Base-by-base conservation (phyloP, 1,140 invertebrate genomes). In the Meloidogyne hapla region DNA sequence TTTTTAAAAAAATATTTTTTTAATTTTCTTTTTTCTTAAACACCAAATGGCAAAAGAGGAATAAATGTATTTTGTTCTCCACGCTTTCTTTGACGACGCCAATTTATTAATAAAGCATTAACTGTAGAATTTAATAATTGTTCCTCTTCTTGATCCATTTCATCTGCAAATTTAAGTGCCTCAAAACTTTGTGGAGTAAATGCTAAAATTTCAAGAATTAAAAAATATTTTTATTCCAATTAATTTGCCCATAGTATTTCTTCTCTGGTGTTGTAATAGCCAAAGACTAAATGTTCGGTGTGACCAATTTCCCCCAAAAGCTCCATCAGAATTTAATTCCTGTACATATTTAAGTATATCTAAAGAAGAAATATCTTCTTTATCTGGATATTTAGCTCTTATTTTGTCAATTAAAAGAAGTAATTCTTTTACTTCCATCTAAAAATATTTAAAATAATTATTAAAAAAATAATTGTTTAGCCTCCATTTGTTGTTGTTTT, bases 121-220 rank as follows among this genome's bases (percentile, higher is more conserved):
- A 66, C 69, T n/a, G 40, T 45, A 8, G 74, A 75, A 26, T 48
- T 75, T 33, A 66, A 26, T 40, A 48, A 42, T 62, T 75, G 63
- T 23, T 75, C 74, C 25, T 75, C 84, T 33, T 81, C 78, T 25
- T 77, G 45, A 28, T 87, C 84, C 62, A 82, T 78, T 48, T 85
- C 84, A 61, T 87, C 84, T 1, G 84, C 84, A 67, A 87, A 86
- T 65, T 84, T 86, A 13, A 86, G 74, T 2, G 81, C 80, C 72
- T 86, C 84, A 75, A 86, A 84, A 33, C 81, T 86, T 72, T 84
- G 84, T 2, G 84, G 84, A 81, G 86, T 87, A 61, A 86, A 86
- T 10, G 84, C 84, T 73, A 64, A 73, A 64, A 1, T 33, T 33
- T 6, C 13, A 15, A 18, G 13, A 15, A 28, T 25, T 26, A 23